Conservation (phyloP, 2,888 invertebrate species). For the Anodontia alba region DNA sequence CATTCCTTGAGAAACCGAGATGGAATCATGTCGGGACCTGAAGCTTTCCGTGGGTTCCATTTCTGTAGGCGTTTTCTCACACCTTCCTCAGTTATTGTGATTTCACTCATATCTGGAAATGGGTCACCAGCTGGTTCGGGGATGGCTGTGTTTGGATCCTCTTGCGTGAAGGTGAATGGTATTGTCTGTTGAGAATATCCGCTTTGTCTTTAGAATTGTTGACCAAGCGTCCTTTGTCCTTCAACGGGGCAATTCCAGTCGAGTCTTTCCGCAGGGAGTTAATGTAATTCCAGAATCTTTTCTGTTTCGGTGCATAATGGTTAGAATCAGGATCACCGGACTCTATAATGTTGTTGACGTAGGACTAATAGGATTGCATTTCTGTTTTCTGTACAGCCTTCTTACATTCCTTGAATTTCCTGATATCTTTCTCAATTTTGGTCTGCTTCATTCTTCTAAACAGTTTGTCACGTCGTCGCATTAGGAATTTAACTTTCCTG, state of each 20-base stretch:
- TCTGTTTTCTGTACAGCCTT: neutral
- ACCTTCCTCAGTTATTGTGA: neutral
- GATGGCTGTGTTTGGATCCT: neutral
- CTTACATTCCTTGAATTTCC: too few relatives aligned
- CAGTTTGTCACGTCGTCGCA: too few relatives aligned
- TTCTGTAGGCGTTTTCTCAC: neutral
- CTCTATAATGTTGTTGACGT: conserved; percentile 20
- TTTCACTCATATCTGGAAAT: neutral
- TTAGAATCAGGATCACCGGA: neutral
- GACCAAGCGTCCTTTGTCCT: too few relatives aligned
- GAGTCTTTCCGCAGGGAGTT: too few relatives aligned
- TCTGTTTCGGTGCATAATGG: too few relatives aligned
- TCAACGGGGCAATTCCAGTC: too few relatives aligned
- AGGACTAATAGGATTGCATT: neutral
- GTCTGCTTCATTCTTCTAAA: neutral
- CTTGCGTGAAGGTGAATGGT: neutral
- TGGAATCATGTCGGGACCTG: neutral
- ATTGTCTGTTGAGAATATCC: too few relatives aligned
- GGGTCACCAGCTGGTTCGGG: too few relatives aligned
- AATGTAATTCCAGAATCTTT: too few relatives aligned
- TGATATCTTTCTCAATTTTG: neutral
- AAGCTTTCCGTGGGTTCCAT: too few relatives aligned
- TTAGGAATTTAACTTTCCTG: neutral
- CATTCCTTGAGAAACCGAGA: too few relatives aligned
- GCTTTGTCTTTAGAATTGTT: too few relatives aligned